A percentile compares a stretch with the other conserved stretches of the same genome.
These are phyloP conservation scores for Clunio marinus DNA, from an alignment of 2,888 invertebrate species.

Conservation along the genomic window DNA sequence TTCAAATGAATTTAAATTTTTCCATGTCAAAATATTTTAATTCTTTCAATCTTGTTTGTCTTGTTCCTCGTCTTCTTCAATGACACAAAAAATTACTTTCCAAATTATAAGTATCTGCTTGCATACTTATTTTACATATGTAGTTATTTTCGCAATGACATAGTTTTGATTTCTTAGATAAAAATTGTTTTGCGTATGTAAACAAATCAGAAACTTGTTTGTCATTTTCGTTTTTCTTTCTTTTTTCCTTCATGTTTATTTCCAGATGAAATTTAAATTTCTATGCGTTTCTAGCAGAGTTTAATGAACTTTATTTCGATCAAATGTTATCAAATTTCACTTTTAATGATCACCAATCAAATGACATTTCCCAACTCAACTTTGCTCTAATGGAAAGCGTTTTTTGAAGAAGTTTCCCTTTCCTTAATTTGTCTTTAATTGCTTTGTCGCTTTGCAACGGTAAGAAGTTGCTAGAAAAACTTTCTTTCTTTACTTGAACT, in stretches of 20 bases:
- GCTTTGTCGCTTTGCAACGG: neutral
- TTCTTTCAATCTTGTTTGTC: too few relatives aligned
- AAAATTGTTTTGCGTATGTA: neutral
- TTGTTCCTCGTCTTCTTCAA: too few relatives aligned
- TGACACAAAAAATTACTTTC: too few relatives aligned
- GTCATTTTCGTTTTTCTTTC: neutral
- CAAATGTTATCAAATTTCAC: neutral
- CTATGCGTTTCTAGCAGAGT: neutral
- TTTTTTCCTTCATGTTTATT: neutral
- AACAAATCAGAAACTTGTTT: neutral
- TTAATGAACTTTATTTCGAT: conserved; percentile 3
- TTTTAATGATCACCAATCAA: neutral
- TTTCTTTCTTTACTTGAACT: neutral
- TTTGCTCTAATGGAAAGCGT: conserved; percentile 13
- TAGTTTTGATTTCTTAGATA: too few relatives aligned
- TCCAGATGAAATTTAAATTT: neutral
- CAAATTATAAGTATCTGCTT: too few relatives aligned
- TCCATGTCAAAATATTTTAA: too few relatives aligned
- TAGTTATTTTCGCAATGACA: too few relatives aligned
- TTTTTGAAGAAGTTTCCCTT: conserved; percentile 21
- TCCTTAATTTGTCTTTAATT: conserved; percentile 8
- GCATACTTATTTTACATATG: too few relatives aligned
- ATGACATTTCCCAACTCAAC: conserved; percentile 3
- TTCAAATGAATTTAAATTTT: too few relatives aligned
- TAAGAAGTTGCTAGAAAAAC: too few relatives aligned